A percentile compares a stretch with the other conserved stretches of the same genome.
These are phyloP conservation scores for Palloptera scutellata DNA, from an alignment of 2,888 invertebrate species.

Conservation along the genomic window DNA sequence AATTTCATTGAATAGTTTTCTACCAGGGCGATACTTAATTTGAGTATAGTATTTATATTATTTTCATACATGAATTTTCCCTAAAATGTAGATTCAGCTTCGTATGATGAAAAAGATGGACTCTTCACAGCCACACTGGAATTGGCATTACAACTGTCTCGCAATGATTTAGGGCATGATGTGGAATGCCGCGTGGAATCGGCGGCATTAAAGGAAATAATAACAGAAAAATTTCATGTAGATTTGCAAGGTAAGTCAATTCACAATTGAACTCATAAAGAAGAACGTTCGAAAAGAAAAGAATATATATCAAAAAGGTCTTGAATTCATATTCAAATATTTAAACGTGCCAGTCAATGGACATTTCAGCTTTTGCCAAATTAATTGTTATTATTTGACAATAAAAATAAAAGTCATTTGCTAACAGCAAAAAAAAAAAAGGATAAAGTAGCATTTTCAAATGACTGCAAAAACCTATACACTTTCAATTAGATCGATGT, in stretches of 20 bases:
- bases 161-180: constrained; percentile 74
- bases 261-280: neutral
- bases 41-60: too few species aligned
- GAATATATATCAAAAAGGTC: constrained; percentile 6
- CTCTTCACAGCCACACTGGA: constrained; percentile 73
- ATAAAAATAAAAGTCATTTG: neutral
- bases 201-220: constrained; percentile 67
- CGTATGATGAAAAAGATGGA: constrained; percentile 67
- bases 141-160: constrained; percentile 70
- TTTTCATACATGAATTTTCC: constrained; percentile 48
- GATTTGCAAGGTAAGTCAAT: constrained; percentile 73
- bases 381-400: neutral
- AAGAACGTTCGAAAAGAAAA: neutral
- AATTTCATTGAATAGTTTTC: too few species aligned
- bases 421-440: too few species aligned
- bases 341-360: constrained; percentile 5
- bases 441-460: too few species aligned
- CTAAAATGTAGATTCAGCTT: constrained; percentile 65
- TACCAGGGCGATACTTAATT: too few species aligned
- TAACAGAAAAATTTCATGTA: constrained; percentile 60
- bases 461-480: neutral
- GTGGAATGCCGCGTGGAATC: constrained; percentile 77
- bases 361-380: neutral
- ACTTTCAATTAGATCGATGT: constrained; percentile 47
- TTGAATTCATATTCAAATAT: constrained; percentile 1